These are phyloP conservation scores for Xyrichtys novacula DNA, from an alignment of 2,797 vertebrate species.

Conservation along the genomic window DNA sequence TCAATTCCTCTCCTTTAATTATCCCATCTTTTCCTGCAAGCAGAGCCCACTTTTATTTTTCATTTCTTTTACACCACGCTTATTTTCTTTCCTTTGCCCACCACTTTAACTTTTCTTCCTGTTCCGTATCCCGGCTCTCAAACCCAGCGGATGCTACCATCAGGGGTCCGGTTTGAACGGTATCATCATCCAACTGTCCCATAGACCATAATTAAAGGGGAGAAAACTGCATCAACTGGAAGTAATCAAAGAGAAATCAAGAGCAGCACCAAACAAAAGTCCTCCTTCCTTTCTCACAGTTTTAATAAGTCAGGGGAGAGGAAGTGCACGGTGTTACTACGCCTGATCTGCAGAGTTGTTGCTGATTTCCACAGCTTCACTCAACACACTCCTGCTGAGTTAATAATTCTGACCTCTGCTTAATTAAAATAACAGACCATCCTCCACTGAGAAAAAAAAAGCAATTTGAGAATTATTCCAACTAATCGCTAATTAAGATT, in stretches of 20 bases:
- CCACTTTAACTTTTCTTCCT: conserved; percentile 35
- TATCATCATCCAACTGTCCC: conserved; percentile 41
- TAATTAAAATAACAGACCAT: conserved; percentile 88
- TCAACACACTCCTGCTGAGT: conserved; percentile 82
- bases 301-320: conserved; percentile 17
- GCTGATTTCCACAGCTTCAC: conserved; percentile 74
- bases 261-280: conserved; percentile 53
- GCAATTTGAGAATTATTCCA: conserved; percentile 83
- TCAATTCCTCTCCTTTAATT: conserved; percentile 54
- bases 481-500: conserved; percentile 86
- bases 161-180: conserved; percentile 48
- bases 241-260: conserved; percentile 65
- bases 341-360: conserved; percentile 62
- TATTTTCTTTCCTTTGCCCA: conserved; percentile 8
- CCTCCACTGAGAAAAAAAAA: conserved; percentile 74
- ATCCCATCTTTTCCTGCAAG: conserved; percentile 33
- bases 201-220: conserved; percentile 14
- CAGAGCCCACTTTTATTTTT: not conserved
- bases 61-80: conserved; percentile 12
- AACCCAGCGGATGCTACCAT: conserved; percentile 43
- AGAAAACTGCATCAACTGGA: conserved; percentile 37
- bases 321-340: conserved; percentile 54
- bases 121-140: conserved; percentile 23
- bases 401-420: conserved; percentile 87
- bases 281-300: conserved; percentile 38